Evolutionary conservation across 2,113 vertebrate genomes (phyloP).

Genomic region (Paratilapia polleni): DNA sequence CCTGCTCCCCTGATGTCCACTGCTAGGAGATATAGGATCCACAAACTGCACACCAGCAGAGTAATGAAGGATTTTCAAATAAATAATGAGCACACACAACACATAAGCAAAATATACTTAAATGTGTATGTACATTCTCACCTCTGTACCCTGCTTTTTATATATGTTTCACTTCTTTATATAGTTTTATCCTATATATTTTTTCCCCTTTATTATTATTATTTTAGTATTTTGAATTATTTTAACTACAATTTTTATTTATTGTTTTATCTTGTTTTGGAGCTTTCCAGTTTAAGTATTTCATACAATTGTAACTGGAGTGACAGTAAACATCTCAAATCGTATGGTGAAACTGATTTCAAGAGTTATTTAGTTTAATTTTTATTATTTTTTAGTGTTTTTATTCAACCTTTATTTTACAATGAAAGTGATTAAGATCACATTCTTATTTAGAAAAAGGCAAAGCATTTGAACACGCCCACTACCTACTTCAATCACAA

Average conservation of each 20-base stretch:
- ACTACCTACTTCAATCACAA: no score
- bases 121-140: neutral
- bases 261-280: neutral
- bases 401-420: neutral
- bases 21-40: neutral
- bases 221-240: neutral
- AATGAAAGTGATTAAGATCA: no score
- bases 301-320: neutral
- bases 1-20: accelerated
- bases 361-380: accelerated
- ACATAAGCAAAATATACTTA: neutral
- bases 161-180: neutral
- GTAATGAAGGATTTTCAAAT: no score
- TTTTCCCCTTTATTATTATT: neutral
- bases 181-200: neutral
- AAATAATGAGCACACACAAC: neutral
- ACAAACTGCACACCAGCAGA: no score
- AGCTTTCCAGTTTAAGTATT: neutral
- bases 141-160: neutral
- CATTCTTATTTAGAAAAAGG: no score
- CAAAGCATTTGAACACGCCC: no score
- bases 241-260: neutral
- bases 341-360: neutral
- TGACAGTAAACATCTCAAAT: neutral
- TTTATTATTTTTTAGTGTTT: no score